Evolutionary conservation across 2,888 invertebrate species (phyloP).

Genomic region (Stictocephala bisonia): DNA sequence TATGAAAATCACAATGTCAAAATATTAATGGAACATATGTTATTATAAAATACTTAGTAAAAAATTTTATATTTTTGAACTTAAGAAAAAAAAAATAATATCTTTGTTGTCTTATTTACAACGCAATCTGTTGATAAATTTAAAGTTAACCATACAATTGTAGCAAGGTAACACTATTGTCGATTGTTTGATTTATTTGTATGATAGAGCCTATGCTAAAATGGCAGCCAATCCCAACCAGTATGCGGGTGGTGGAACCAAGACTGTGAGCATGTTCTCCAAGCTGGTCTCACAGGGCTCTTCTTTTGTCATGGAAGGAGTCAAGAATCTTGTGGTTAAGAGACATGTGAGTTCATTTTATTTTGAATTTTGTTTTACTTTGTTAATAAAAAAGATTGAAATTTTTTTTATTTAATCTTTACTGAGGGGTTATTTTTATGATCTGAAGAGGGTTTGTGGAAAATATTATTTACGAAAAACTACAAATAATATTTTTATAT

Average conservation of each 20-base stretch:
- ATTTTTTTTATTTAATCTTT: background rate
- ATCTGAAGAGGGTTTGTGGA: no score
- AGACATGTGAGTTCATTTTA: conserved; percentile 81
- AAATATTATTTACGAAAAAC: no score
- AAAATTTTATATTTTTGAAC: no score
- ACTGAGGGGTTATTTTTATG: background rate
- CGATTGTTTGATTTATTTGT: no score
- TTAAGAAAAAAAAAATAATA: background rate
- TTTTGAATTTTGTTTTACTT: background rate
- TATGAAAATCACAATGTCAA: no score
- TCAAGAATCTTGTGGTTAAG: conserved; percentile 98
- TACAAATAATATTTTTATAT: no score
- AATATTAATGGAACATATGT: no score
- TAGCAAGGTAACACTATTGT: no score
- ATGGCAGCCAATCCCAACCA: conserved; percentile 80
- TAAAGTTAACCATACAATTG: no score
- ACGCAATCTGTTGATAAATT: background rate
- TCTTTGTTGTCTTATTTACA: background rate
- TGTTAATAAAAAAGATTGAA: background rate
- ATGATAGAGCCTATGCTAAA: conserved; percentile 82
- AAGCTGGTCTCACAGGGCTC: conserved; percentile 97
- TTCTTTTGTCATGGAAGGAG: conserved; percentile 99
- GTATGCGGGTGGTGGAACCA: conserved; percentile 88
- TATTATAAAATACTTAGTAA: no score
- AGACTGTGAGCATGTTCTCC: conserved; percentile 98